A percentile compares a stretch with the other conserved stretches of the same genome.
These are phyloP conservation scores for Rhombomys opimus DNA, from an alignment of 2,113 vertebrate species.

Conservation along the genomic window DNA sequence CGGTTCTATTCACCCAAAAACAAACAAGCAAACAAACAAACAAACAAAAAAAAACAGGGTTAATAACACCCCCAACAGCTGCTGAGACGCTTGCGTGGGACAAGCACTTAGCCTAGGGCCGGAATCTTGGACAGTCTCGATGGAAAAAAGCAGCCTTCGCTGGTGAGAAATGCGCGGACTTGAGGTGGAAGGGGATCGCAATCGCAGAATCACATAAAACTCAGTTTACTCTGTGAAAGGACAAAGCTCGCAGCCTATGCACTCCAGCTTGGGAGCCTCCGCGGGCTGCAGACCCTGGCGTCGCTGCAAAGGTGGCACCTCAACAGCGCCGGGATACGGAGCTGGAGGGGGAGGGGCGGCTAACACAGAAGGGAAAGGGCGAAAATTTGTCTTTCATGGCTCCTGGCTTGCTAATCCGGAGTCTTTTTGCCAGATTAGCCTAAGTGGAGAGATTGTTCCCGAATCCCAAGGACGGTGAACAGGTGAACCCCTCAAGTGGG, in stretches of 20 bases:
- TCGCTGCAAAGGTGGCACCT: background rate
- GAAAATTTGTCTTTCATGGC: background rate
- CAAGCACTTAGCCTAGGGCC: background rate
- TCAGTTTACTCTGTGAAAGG: background rate
- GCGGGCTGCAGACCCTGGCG: background rate
- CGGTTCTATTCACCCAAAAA: background rate
- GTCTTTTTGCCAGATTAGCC: background rate
- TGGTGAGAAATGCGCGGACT: background rate
- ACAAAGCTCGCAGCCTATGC: background rate
- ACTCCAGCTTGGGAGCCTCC: too few relatives aligned
- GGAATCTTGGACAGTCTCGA: background rate
- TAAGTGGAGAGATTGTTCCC: background rate
- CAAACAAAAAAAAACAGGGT: too few relatives aligned
- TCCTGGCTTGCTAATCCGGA: background rate
- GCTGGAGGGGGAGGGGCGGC: background rate
- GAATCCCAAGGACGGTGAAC: background rate
- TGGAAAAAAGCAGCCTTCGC: background rate
- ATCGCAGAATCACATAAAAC: background rate
- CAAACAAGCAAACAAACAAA: too few relatives aligned
- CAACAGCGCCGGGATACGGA: background rate
- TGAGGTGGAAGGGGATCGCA: background rate
- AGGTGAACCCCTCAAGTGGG: background rate
- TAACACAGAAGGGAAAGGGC: background rate
- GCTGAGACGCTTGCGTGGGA: background rate
- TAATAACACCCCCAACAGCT: background rate